A percentile compares a stretch with the other conserved stretches of the same genome.
Conservation (phyloP, 2,113 vertebrate species). For the Mus pahari region DNA sequence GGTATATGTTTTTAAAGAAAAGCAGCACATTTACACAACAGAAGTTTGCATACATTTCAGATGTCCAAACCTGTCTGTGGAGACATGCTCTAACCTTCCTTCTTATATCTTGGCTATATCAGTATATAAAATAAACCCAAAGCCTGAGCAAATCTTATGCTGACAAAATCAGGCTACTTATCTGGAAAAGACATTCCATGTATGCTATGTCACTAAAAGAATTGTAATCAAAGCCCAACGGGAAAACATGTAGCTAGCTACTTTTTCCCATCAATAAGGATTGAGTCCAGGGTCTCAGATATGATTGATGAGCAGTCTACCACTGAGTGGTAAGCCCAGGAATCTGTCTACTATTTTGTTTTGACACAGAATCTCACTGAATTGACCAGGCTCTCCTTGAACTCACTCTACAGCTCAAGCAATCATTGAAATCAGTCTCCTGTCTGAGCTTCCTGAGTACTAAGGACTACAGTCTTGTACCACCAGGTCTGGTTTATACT, state of each 20-base stretch:
- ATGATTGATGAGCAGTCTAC: background rate
- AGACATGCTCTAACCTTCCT: background rate
- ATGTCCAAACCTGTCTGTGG: background rate
- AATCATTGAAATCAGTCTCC: background rate
- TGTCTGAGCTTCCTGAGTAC: background rate
- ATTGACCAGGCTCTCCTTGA: background rate
- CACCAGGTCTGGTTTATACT: background rate
- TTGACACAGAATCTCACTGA: background rate
- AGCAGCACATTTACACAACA: background rate
- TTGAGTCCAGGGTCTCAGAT: background rate
- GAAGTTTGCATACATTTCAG: background rate
- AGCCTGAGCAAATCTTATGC: background rate
- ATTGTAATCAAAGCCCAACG: background rate
- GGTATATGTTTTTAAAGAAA: background rate
- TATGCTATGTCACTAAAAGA: background rate
- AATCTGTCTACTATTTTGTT: background rate
- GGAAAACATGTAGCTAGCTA: background rate
- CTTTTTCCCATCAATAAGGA: background rate
- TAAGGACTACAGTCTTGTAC: too few species aligned
- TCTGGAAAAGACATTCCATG: background rate
- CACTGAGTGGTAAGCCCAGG: background rate
- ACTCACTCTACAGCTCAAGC: background rate
- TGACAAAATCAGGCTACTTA: conserved; percentile 11
- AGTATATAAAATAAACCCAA: background rate
- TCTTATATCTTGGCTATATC: background rate